Base-by-base conservation (phyloP, 2,888 invertebrate genomes). In the Zonitis immaculata region DNA sequence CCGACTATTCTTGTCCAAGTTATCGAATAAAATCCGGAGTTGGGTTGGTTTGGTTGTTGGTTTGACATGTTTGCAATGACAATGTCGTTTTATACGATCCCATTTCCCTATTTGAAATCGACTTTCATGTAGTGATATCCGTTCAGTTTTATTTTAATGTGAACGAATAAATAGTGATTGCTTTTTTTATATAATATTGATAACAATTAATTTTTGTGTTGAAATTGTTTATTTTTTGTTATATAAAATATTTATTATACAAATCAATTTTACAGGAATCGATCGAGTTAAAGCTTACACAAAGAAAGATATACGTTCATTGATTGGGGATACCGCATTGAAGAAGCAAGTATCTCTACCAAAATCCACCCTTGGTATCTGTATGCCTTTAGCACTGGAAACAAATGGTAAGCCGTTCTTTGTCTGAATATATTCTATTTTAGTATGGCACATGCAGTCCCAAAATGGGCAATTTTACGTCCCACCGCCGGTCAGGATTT, bases 351-450 rank as follows among this genome's bases (percentile, higher is more conserved):
- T 90, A 18, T 85, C 83, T 53, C 76, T 89, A 56, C 87, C 91
- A 0, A 91, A 91, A 70, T 83, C 82, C 53, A 83, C 82, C 54
- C 76, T 92, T 22, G 91, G 91, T 14, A 81, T 88, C 43, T 94
- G 94, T 69, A 84, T 86, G 1, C 87, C 91, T 0, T 77, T 94
- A 16, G 89, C 93, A 0, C 73, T 93, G 62, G 91, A 93, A 73
- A 91, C 91, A 3, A 91, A 92, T 66, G 94, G 91, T 82, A 78
- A 74, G 73, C 60, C 47, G 50, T 47, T 56, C 56, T 53, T 42
- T 53, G 52, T 56, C 49, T 48, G 48, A 45, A 51, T 51, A 56
- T 54, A 45, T 50, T 43, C 48, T 52, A 53, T 18, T 8, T 18
- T 53, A 50, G 50, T 49, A 52, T 47, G 51, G 60, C 56, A 59